Percentiles rank a stretch among this genome's conserved stretches.
These are phyloP conservation scores for Pagetopsis macropterus DNA, from an alignment of 2,797 vertebrate species.

Conservation along the genomic window DNA sequence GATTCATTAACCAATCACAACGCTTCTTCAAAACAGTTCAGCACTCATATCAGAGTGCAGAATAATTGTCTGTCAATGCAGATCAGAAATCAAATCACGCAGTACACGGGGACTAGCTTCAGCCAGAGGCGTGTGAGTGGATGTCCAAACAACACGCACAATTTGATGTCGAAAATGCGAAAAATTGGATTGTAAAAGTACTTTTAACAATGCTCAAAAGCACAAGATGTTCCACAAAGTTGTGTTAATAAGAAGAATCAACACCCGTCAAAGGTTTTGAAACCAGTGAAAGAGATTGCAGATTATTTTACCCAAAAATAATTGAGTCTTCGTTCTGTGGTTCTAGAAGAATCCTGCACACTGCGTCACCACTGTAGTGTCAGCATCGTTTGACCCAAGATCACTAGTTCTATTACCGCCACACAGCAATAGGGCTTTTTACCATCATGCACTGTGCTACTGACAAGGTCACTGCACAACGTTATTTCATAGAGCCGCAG, in stretches of 20 bases:
- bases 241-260: too few relatives aligned
- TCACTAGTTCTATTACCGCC: constrained; percentile 51
- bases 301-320: not conserved
- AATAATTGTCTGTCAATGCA: constrained; percentile 78
- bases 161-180: not conserved
- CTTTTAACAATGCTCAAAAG: not conserved
- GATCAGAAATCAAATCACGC: constrained; percentile 72
- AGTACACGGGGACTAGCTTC: constrained; percentile 15
- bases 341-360: constrained; percentile 1
- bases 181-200: not conserved
- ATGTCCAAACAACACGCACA: constrained; percentile 29
- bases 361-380: constrained; percentile 32
- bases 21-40: constrained; percentile 78
- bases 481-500: constrained; percentile 24
- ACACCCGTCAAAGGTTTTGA: too few relatives aligned
- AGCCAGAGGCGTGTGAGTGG: constrained; percentile 23
- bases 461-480: constrained; percentile 49
- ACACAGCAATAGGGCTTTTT: constrained; percentile 37
- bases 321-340: not conserved
- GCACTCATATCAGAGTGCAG: constrained; percentile 66
- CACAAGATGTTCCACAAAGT: not conserved
- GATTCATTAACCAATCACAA: constrained; percentile 85
- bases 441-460: constrained; percentile 13
- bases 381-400: constrained; percentile 48
- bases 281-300: too few relatives aligned